A percentile compares a stretch with the other conserved stretches of the same genome.
phyloP scores from a whole-genome alignment of 23 tunicate species.

The Botrylloides violaceus region DNA sequence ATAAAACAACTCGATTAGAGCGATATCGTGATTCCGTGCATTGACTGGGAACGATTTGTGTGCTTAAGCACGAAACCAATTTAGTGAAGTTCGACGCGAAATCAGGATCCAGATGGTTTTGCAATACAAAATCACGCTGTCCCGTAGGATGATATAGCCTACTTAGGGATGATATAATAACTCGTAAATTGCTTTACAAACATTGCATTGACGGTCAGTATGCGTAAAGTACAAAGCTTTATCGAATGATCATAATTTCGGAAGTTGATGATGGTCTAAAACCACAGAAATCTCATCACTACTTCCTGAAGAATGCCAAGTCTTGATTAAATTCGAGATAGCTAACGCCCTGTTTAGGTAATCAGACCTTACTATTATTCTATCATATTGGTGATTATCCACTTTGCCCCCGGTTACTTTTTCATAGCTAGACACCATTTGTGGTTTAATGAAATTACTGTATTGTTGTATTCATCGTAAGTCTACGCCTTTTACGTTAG shows the following conservation, averaged over 20 bases:
- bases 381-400: background rate
- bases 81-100: background rate
- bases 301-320: background rate
- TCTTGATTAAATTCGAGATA: background rate
- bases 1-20: too few species aligned
- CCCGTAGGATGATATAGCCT: background rate
- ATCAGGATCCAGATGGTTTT: background rate
- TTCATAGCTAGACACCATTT: background rate
- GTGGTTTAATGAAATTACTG: background rate
- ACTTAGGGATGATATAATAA: background rate
- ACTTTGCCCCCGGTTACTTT: background rate
- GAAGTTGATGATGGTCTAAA: constrained; percentile 2
- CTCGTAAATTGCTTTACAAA: background rate
- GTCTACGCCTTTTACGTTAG: too few species aligned
- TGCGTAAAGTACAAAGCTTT: background rate
- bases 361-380: background rate
- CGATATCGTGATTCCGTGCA: background rate
- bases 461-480: too few species aligned
- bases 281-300: background rate
- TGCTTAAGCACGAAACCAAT: background rate
- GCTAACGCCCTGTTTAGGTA: constrained; percentile 1
- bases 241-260: background rate
- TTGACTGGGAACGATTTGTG: background rate
- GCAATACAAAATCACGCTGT: background rate
- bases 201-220: background rate